phyloP scores from a whole-genome alignment of 2,113 vertebrate genomes.

The Rhipidura dahli region DNA sequence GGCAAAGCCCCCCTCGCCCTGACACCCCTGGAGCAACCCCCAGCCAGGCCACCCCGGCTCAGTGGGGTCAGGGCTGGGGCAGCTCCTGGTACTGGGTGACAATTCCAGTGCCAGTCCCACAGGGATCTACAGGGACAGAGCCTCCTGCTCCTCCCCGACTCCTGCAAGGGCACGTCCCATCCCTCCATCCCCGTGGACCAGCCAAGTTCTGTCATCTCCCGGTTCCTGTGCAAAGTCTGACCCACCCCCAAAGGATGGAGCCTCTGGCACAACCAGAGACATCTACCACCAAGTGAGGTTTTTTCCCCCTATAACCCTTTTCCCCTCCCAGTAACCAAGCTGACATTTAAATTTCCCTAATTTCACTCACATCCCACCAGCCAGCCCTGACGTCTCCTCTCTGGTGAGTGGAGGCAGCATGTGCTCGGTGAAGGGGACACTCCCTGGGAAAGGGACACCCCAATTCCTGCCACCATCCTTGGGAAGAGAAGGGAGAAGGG shows the following conservation, averaged over 20 bases:
- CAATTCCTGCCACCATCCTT: not conserved
- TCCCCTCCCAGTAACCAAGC: not conserved
- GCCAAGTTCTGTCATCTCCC: not conserved
- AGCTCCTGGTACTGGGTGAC: not conserved
- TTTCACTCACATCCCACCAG: not conserved
- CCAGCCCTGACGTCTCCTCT: not conserved
- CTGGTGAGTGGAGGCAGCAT: not conserved
- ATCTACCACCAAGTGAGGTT: not conserved
- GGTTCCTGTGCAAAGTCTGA: too few relatives aligned
- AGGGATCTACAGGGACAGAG: not conserved
- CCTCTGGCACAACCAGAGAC: not conserved
- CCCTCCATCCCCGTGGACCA: not conserved
- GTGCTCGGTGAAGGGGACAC: not conserved
- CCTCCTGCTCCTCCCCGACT: fast-evolving
- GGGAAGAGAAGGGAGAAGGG: not conserved
- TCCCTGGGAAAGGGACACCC: fast-evolving
- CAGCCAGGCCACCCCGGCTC: fast-evolving
- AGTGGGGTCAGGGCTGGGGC: fast-evolving
- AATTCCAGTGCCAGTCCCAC: not conserved
- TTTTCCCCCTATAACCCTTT: not conserved
- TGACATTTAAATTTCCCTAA: not conserved
- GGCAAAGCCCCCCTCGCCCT: not conserved
- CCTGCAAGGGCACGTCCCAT: not conserved
- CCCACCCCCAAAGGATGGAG: not conserved
- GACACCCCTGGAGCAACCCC: not conserved